phyloP scores from a whole-genome alignment of 2,888 invertebrate genomes.

The Ryuthela nishihirai region DNA sequence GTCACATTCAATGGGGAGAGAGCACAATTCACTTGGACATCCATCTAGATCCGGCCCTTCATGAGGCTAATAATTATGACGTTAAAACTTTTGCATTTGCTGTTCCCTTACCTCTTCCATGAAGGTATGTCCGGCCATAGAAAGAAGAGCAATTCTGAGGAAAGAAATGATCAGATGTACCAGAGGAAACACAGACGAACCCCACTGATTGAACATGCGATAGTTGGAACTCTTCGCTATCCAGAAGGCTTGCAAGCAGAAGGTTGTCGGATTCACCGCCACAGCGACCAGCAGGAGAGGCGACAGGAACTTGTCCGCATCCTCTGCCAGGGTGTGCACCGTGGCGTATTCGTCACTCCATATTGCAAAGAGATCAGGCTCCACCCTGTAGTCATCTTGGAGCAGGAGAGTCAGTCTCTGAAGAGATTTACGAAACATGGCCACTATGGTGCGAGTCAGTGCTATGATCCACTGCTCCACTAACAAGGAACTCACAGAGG shows the following conservation, averaged over 20 bases:
- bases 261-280: background rate
- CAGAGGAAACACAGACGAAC: background rate
- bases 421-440: background rate
- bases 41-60: no score
- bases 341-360: background rate
- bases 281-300: background rate
- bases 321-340: background rate
- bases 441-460: background rate
- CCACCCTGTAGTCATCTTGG: background rate
- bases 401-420: background rate
- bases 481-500: background rate
- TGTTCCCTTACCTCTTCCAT: constrained; percentile 4
- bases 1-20: no score
- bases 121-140: background rate
- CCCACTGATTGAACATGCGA: background rate
- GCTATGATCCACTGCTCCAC: constrained; percentile 1
- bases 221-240: background rate
- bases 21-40: no score
- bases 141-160: constrained; percentile 1
- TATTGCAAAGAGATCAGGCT: background rate
- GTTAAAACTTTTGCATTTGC: no score
- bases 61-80: no score
- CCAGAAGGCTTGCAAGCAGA: constrained; percentile 8
- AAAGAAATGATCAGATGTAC: background rate
- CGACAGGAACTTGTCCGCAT: background rate